Percentiles rank a stretch among this genome's conserved stretches.
Conservation (phyloP, 2,797 vertebrate genomes). For the Xenopus petersii region DNA sequence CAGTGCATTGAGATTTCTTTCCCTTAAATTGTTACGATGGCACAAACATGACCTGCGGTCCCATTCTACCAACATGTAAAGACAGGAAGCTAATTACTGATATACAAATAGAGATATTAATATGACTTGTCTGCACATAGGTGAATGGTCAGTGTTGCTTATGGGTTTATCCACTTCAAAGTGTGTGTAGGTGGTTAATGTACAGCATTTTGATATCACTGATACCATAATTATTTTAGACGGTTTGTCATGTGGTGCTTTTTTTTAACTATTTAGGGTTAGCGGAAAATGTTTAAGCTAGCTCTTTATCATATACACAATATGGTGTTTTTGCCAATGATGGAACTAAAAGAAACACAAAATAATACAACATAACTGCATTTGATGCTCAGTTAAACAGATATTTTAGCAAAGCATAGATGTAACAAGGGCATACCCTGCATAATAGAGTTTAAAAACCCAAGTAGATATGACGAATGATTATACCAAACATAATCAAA, state of each 20-base stretch:
- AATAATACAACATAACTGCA: too few relatives aligned
- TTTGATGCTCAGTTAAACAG: too few relatives aligned
- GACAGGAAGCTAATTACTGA: constrained; percentile 49
- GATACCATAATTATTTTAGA: constrained; percentile 55
- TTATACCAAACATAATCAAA: too few relatives aligned
- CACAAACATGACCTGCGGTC: constrained; percentile 27
- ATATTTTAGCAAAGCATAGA: too few relatives aligned
- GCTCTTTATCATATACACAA: too few relatives aligned
- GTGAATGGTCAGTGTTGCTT: constrained; percentile 54
- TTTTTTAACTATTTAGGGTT: constrained; percentile 25
- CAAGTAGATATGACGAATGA: too few relatives aligned
- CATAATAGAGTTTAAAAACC: too few relatives aligned
- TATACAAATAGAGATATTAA: constrained; percentile 48
- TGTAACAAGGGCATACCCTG: too few relatives aligned
- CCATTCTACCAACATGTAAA: constrained; percentile 46
- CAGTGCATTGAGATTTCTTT: constrained; percentile 27
- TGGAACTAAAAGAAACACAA: too few relatives aligned
- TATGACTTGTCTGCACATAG: constrained; percentile 47
- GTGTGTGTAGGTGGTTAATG: constrained; percentile 51
- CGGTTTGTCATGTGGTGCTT: constrained; percentile 51
- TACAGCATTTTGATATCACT: constrained; percentile 54
- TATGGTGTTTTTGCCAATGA: too few relatives aligned
- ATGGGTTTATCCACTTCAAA: constrained; percentile 41
- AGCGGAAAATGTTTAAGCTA: neutral
- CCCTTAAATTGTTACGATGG: constrained; percentile 32